These are phyloP conservation scores for Hesperophylax magnus DNA, from an alignment of 1,140 invertebrate genomes.

Conservation along the genomic window DNA sequence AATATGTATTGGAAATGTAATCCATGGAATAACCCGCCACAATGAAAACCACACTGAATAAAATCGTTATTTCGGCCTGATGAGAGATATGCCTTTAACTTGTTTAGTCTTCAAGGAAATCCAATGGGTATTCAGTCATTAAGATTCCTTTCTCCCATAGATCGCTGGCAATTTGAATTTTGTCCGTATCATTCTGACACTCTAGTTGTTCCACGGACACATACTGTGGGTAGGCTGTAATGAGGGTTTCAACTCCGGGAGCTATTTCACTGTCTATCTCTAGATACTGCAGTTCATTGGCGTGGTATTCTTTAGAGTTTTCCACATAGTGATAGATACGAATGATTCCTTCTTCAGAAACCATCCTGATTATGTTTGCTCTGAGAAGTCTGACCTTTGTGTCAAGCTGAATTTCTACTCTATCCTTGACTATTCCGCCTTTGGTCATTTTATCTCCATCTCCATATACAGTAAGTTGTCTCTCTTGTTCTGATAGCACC, in stretches of 20 bases:
- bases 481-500: slow-evolving; percentile 77
- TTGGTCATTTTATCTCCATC: slow-evolving; percentile 79
- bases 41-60: too few relatives aligned
- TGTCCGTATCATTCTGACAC: slow-evolving; percentile 73
- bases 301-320: slow-evolving; percentile 89
- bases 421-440: slow-evolving; percentile 74
- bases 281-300: slow-evolving; percentile 83
- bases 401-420: slow-evolving; percentile 77
- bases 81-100: too few relatives aligned
- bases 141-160: slow-evolving; percentile 82
- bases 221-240: slow-evolving; percentile 84
- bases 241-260: slow-evolving; percentile 79
- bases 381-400: slow-evolving; percentile 81
- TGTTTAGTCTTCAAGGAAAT: slow-evolving; percentile 45
- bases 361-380: slow-evolving; percentile 80
- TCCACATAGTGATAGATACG: slow-evolving; percentile 86
- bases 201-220: slow-evolving; percentile 81
- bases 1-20: not conserved
- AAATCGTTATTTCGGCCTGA: too few relatives aligned
- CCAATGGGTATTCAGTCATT: slow-evolving; percentile 73
- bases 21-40: too few relatives aligned
- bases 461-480: slow-evolving; percentile 76
- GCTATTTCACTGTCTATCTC: slow-evolving; percentile 79
- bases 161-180: slow-evolving; percentile 74
- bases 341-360: slow-evolving; percentile 77